Evolutionary conservation across 2,113 vertebrate genomes (phyloP).

Genomic region (Pholis gunnellus): DNA sequence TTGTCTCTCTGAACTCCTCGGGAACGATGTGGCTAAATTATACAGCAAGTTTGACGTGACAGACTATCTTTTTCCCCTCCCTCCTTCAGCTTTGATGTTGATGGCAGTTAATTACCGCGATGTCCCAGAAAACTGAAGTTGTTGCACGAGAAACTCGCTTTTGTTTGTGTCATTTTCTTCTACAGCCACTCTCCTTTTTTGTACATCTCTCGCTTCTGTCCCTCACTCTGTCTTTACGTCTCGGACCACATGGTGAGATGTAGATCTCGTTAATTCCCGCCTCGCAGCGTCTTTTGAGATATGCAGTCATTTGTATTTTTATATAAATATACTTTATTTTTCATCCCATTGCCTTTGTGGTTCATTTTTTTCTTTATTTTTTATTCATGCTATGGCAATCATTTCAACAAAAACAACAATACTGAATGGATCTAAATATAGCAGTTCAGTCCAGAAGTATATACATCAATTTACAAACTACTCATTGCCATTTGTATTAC

Average conservation of each 20-base stretch:
- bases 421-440: conserved; percentile 9
- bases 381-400: conserved; percentile 38
- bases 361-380: conserved; percentile 37
- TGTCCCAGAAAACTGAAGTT: conserved; percentile 48
- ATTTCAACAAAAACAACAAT: conserved; percentile 29
- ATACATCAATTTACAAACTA: neutral
- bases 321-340: conserved; percentile 4
- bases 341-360: conserved; percentile 29
- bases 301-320: conserved; percentile 36
- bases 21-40: conserved; percentile 50
- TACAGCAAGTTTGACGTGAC: conserved; percentile 58
- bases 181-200: neutral
- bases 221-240: conserved; percentile 14
- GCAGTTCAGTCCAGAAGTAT: neutral
- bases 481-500: neutral
- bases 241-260: conserved; percentile 53
- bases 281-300: conserved; percentile 66
- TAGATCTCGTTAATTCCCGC: conserved; percentile 73
- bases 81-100: conserved; percentile 66
- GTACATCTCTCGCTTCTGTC: neutral
- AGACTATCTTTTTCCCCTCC: conserved; percentile 2
- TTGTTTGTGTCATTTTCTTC: conserved; percentile 33
- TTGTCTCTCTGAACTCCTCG: conserved; percentile 58
- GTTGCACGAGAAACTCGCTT: conserved; percentile 57
- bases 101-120: conserved; percentile 73